These are phyloP conservation scores for Gobius niger DNA, from an alignment of 2,113 vertebrate species.

Conservation along the genomic window DNA sequence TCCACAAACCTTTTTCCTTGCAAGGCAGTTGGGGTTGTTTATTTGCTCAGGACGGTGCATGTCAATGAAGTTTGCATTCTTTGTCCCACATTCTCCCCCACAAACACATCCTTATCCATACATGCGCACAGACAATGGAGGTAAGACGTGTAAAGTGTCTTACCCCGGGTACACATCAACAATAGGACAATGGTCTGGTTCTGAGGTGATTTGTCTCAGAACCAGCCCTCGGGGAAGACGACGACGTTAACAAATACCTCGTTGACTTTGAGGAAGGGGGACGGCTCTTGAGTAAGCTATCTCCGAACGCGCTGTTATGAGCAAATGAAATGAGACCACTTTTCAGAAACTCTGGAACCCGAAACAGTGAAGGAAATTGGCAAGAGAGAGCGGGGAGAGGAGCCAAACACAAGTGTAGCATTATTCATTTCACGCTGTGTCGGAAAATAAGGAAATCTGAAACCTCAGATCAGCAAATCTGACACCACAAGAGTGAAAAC, in stretches of 20 bases:
- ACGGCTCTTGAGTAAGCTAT: not conserved
- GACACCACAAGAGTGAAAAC: not conserved
- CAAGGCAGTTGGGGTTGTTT: too few species aligned
- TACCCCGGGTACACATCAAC: too few species aligned
- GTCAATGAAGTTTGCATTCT: too few species aligned
- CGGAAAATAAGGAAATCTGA: not conserved
- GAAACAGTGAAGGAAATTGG: not conserved
- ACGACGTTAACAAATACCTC: not conserved
- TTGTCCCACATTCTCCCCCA: too few species aligned
- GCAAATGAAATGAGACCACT: not conserved
- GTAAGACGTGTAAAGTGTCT: too few species aligned
- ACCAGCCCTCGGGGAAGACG: too few species aligned
- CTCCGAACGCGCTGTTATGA: not conserved
- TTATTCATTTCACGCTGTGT: not conserved
- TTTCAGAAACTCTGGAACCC: not conserved
- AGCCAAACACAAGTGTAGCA: not conserved
- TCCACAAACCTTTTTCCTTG: too few species aligned
- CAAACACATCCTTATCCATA: too few species aligned
- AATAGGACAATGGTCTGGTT: too few species aligned
- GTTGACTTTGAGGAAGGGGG: not conserved
- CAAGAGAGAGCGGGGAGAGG: not conserved
- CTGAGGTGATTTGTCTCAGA: too few species aligned
- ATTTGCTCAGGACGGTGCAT: too few species aligned
- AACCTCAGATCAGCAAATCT: not conserved
- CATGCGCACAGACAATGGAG: too few species aligned